Percentiles rank a stretch among this genome's conserved stretches.
phyloP scores from a whole-genome alignment of 2,888 invertebrate species.

The Netelia inedita region DNA sequence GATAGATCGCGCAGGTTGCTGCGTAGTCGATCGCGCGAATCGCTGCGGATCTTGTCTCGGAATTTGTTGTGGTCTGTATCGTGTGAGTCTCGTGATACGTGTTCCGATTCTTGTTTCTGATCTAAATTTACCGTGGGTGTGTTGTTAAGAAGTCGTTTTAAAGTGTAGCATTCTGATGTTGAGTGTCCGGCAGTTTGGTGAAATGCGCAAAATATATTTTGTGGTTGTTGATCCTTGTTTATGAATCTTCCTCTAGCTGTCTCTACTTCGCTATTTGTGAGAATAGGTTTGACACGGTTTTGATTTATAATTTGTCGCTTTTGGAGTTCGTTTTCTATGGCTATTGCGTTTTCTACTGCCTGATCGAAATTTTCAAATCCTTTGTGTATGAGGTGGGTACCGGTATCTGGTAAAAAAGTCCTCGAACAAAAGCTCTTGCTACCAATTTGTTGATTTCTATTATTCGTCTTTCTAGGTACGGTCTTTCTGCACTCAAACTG shows the following conservation, averaged over 20 bases:
- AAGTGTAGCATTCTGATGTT: neutral
- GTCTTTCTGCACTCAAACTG: neutral
- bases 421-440: neutral
- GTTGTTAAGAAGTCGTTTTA: too few relatives aligned
- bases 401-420: neutral
- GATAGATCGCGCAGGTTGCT: neutral
- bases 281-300: neutral
- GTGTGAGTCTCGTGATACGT: neutral
- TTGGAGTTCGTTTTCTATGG: neutral
- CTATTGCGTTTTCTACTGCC: neutral
- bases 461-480: neutral
- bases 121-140: neutral
- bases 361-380: neutral
- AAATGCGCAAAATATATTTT: neutral
- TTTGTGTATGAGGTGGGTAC: neutral
- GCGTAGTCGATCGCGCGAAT: neutral
- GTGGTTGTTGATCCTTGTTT: neutral
- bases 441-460: neutral
- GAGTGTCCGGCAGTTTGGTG: neutral
- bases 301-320: neutral
- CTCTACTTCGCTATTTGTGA: neutral
- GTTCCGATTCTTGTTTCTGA: neutral
- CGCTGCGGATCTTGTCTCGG: neutral
- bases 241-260: neutral
- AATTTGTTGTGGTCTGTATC: constrained; percentile 2